These are phyloP conservation scores for Drosophila nebulosa DNA, from an alignment of 1,140 invertebrate genomes.

Conservation along the genomic window DNA sequence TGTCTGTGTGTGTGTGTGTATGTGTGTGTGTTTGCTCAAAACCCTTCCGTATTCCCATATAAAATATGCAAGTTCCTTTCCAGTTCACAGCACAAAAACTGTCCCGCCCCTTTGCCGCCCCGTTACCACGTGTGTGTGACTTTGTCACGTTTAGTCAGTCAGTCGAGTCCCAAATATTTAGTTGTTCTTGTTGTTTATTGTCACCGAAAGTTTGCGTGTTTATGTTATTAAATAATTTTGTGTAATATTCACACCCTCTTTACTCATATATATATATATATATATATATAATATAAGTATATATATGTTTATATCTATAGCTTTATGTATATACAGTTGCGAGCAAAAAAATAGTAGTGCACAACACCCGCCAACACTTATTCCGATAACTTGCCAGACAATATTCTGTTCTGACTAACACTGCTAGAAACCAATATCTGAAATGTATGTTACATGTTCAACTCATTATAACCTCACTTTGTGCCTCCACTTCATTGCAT, in stretches of 20 bases:
- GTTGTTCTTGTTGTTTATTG: constrained; percentile 33
- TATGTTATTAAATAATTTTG: constrained; percentile 69
- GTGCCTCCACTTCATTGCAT: no score
- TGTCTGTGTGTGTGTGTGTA: neutral
- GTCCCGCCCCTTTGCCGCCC: neutral
- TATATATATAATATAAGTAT: neutral
- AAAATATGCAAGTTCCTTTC: constrained; percentile 32
- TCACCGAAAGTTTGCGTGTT: constrained; percentile 59
- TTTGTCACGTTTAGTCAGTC: constrained; percentile 7
- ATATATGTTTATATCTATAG: neutral
- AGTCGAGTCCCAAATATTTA: neutral
- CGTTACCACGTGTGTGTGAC: constrained; percentile 2
- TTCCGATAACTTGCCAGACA: no score
- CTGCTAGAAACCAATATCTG: no score
- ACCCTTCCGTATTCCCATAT: constrained; percentile 42
- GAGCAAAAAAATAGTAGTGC: no score
- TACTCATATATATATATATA: constrained; percentile 21
- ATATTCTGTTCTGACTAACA: no score
- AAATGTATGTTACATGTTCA: no score
- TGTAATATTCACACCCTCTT: constrained; percentile 50
- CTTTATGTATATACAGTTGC: no score
- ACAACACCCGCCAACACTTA: no score
- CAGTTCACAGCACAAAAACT: neutral
- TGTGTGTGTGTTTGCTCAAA: constrained; percentile 20
- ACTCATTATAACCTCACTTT: no score